Conservation (phyloP, 2,888 invertebrate genomes). For the Autographa pulchrina region DNA sequence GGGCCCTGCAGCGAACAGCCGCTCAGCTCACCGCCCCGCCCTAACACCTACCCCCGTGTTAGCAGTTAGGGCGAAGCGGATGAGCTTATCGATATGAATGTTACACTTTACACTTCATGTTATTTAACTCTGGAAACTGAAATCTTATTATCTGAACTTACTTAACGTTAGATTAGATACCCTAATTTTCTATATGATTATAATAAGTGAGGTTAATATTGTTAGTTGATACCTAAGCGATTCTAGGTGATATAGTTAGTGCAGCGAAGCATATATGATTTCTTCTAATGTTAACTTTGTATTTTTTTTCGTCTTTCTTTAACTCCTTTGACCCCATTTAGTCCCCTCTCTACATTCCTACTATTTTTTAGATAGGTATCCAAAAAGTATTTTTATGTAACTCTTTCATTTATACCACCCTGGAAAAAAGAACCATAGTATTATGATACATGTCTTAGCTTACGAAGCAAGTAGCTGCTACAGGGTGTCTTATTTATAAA, state of each 20-base stretch:
- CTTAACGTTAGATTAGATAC: slow-evolving; percentile 46
- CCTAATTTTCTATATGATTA: slow-evolving; percentile 38
- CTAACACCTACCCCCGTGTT: slow-evolving; percentile 75
- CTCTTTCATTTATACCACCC: slow-evolving; percentile 82
- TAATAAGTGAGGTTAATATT: slow-evolving; percentile 36
- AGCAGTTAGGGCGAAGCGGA: slow-evolving; percentile 89
- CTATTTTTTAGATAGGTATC: slow-evolving; percentile 54
- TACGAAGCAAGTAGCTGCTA: slow-evolving; percentile 45
- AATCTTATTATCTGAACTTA: slow-evolving; percentile 57
- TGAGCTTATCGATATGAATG: slow-evolving; percentile 80
- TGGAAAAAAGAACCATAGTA: slow-evolving; percentile 76
- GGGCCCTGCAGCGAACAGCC: slow-evolving; percentile 92
- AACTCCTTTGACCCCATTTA: slow-evolving; percentile 40
- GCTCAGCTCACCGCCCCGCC: slow-evolving; percentile 85
- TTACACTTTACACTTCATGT: slow-evolving; percentile 71
- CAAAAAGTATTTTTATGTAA: slow-evolving; percentile 45
- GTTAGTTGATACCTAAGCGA: slow-evolving; percentile 53
- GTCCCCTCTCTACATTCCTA: slow-evolving; percentile 35
- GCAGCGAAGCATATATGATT: slow-evolving; percentile 74
- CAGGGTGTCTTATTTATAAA: background rate
- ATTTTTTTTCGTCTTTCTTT: slow-evolving; percentile 21
- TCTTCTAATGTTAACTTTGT: slow-evolving; percentile 44
- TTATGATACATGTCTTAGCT: slow-evolving; percentile 45
- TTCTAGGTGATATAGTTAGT: slow-evolving; percentile 69
- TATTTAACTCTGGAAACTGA: slow-evolving; percentile 71